phyloP scores from a whole-genome alignment of 2,797 vertebrate species.

The Enteromius paludinosus region DNA sequence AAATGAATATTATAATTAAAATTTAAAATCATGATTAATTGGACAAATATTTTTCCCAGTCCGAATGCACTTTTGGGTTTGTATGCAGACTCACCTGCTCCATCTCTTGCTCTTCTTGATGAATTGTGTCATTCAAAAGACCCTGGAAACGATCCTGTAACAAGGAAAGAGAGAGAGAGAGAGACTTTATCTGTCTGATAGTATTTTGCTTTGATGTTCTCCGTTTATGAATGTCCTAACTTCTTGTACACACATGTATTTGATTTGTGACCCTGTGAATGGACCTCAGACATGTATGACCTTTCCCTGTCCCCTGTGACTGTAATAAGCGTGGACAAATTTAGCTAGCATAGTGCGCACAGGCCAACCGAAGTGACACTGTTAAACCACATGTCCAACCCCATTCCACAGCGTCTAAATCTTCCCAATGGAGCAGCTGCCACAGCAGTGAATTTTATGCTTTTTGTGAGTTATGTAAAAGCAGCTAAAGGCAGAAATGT shows the following conservation, averaged over 20 bases:
- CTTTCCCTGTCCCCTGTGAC: slow-evolving; percentile 74
- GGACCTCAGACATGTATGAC: slow-evolving; percentile 74
- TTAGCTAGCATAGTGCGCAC: background rate
- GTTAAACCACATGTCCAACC: slow-evolving; percentile 56
- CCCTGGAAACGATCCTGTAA: slow-evolving; percentile 92
- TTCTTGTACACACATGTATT: slow-evolving; percentile 65
- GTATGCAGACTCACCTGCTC: slow-evolving; percentile 82
- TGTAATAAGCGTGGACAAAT: slow-evolving; percentile 64
- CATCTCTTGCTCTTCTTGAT: slow-evolving; percentile 94
- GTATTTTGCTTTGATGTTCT: slow-evolving; percentile 47
- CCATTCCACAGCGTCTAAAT: slow-evolving; percentile 63
- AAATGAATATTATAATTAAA: too few relatives aligned
- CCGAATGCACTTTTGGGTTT: background rate
- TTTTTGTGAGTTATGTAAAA: slow-evolving; percentile 38
- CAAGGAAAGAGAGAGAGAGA: slow-evolving; percentile 2
- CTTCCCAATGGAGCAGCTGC: slow-evolving; percentile 54
- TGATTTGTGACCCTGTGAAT: slow-evolving; percentile 70
- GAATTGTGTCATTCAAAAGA: slow-evolving; percentile 92
- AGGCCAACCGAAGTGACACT: slow-evolving; percentile 61
- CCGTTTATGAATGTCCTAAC: slow-evolving; percentile 60
- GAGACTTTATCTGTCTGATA: background rate
- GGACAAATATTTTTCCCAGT: background rate
- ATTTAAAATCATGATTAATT: background rate
- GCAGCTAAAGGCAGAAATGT: slow-evolving; percentile 43
- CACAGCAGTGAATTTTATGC: slow-evolving; percentile 55